phyloP scores from a whole-genome alignment of 2,888 invertebrate genomes.

The Heliconius sara region DNA sequence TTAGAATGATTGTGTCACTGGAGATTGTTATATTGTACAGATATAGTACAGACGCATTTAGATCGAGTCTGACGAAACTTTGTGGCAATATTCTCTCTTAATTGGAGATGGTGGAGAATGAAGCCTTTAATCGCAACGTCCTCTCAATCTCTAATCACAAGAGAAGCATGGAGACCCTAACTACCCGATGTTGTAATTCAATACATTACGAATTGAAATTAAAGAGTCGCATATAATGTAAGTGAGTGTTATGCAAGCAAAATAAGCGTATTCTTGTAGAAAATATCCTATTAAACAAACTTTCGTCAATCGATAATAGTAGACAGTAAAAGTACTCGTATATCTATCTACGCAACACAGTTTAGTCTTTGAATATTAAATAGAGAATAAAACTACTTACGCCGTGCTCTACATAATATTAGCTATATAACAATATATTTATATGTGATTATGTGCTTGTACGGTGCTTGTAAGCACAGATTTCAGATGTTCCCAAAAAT shows the following conservation, averaged over 20 bases:
- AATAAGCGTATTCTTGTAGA: constrained; percentile 27
- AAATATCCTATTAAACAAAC: constrained; percentile 30
- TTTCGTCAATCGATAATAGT: constrained; percentile 33
- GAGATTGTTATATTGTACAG: no score
- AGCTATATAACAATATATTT: neutral
- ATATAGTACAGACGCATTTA: no score
- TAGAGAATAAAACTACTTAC: constrained; percentile 11
- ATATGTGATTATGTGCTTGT: neutral
- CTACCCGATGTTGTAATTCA: neutral
- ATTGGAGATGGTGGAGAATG: no score
- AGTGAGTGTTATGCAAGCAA: neutral
- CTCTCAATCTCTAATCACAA: neutral
- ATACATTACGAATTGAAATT: neutral
- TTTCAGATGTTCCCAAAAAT: no score
- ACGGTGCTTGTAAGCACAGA: no score
- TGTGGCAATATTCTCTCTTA: no score
- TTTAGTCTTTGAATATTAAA: constrained; percentile 26
- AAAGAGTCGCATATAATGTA: neutral
- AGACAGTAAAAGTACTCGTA: constrained; percentile 24
- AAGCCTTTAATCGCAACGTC: neutral
- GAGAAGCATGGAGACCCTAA: neutral
- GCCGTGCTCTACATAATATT: neutral
- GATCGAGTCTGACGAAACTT: no score
- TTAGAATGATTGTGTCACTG: no score
- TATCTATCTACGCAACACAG: constrained; percentile 25